A percentile compares a stretch with the other conserved stretches of the same genome.
phyloP scores from a whole-genome alignment of 2,113 vertebrate species.

The Upupa epops region DNA sequence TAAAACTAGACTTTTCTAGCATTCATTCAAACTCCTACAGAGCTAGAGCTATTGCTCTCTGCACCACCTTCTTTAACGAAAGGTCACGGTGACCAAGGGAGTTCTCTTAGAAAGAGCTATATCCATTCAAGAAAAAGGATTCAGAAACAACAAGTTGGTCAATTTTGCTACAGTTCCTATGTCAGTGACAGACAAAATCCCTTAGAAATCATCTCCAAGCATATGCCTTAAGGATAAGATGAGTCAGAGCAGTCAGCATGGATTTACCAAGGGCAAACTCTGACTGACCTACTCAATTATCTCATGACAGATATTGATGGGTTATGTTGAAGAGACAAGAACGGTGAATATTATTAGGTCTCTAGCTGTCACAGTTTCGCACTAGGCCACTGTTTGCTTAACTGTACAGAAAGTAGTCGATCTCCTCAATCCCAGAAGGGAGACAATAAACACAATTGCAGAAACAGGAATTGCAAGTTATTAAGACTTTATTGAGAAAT shows the following conservation, averaged over 20 bases:
- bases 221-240: neutral
- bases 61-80: neutral
- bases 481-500: no score
- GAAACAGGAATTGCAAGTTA: no score
- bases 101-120: neutral
- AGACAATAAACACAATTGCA: no score
- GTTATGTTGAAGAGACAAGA: neutral
- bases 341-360: neutral
- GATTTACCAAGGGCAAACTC: neutral
- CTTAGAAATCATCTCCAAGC: neutral
- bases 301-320: neutral
- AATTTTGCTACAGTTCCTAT: neutral
- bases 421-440: no score
- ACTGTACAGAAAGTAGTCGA: no score
- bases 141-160: neutral
- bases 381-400: no score
- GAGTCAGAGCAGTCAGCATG: neutral
- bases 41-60: neutral
- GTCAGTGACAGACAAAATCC: neutral
- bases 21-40: neutral
- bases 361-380: no score
- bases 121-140: neutral
- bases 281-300: neutral
- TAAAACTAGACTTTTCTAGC: neutral
- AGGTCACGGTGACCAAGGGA: neutral